Percentiles rank a stretch among this genome's conserved stretches.
Conservation (phyloP, 2,113 vertebrate genomes). For the Oplegnathus fasciatus region DNA sequence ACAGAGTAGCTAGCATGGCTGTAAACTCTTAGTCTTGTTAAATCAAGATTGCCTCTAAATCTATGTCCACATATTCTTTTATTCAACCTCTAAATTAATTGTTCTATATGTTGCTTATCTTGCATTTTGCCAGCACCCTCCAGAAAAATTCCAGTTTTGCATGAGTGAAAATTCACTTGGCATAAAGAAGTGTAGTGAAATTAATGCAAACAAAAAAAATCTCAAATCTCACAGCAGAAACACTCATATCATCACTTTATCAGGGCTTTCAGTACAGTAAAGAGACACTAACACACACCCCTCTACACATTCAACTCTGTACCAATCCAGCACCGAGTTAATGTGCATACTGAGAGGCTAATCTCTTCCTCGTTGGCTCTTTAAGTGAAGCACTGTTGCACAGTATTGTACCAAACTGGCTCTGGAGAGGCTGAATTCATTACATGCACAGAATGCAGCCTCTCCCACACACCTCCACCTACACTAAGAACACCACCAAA, state of each 20-base stretch:
- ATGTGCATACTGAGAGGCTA: conserved; percentile 38
- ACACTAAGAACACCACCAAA: conserved; percentile 76
- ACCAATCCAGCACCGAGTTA: conserved; percentile 27
- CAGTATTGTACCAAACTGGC: conserved; percentile 66
- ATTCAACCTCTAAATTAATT: not conserved
- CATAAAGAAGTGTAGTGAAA: not conserved
- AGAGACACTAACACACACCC: not conserved
- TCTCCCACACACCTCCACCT: conserved; percentile 86
- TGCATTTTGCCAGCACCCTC: not conserved
- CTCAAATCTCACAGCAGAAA: not conserved
- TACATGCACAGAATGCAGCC: conserved; percentile 81
- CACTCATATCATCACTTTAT: not conserved
- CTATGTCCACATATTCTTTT: not conserved
- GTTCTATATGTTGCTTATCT: not conserved
- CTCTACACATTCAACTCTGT: conserved; percentile 12
- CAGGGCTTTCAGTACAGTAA: not conserved
- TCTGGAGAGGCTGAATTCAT: conserved; percentile 82
- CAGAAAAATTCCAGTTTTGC: not conserved
- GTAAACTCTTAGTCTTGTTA: too few relatives aligned
- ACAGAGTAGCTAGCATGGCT: too few relatives aligned
- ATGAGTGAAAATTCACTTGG: not conserved
- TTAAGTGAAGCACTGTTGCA: conserved; percentile 59
- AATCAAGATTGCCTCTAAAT: not conserved
- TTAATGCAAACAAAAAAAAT: not conserved
- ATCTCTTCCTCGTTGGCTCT: conserved; percentile 59